These are phyloP conservation scores for Sceloporus tristichus DNA, from an alignment of 2,113 vertebrate species.

Conservation along the genomic window DNA sequence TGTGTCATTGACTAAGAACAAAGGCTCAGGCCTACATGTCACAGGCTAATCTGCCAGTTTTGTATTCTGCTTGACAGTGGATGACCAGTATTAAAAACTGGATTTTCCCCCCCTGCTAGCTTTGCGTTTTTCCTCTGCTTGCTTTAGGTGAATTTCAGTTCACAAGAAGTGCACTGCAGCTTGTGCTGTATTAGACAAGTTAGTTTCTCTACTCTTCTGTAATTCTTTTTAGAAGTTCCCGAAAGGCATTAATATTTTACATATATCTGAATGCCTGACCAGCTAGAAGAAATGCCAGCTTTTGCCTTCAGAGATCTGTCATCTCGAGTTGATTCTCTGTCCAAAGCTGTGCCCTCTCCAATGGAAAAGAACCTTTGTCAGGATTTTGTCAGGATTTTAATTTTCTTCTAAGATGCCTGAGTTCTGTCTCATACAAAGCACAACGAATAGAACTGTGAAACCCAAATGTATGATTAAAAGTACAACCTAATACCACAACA, in stretches of 20 bases:
- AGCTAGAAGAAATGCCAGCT: background rate
- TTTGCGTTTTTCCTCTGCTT: background rate
- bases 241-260: background rate
- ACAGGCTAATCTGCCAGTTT: background rate
- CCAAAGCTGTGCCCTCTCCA: background rate
- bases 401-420: background rate
- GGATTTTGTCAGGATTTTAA: background rate
- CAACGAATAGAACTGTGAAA: background rate
- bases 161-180: background rate
- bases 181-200: background rate
- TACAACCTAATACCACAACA: background rate
- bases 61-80: background rate
- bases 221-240: background rate
- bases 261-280: background rate
- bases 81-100: background rate
- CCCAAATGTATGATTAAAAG: background rate
- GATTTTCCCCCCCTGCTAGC: background rate
- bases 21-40: slow-evolving; percentile 6
- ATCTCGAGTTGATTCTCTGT: background rate
- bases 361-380: background rate
- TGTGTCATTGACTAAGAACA: background rate
- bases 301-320: background rate
- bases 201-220: background rate
- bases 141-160: background rate
- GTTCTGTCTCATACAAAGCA: background rate